phyloP scores from a whole-genome alignment of 1,140 invertebrate genomes.

The Cylas formicarius region DNA sequence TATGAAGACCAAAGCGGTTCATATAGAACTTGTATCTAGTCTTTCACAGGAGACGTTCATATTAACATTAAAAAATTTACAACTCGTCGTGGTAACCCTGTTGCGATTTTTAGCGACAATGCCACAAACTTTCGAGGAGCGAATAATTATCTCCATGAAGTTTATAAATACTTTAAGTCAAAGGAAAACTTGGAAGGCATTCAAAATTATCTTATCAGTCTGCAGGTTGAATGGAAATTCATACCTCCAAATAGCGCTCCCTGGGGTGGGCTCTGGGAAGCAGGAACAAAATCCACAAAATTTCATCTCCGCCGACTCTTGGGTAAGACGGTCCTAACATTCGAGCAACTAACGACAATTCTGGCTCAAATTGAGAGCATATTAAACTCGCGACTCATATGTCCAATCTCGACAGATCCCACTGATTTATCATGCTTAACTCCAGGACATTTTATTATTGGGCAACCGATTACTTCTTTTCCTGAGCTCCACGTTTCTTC shows the following conservation, averaged over 20 bases:
- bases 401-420: conserved; percentile 21
- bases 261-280: conserved; percentile 28
- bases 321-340: conserved; percentile 20
- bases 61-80: conserved; percentile 8
- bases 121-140: conserved; percentile 11
- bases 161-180: neutral
- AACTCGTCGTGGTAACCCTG: conserved; percentile 30
- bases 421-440: conserved; percentile 25
- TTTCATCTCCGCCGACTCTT: conserved; percentile 22
- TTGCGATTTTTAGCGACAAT: conserved; percentile 26
- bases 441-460: conserved; percentile 39
- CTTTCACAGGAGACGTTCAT: neutral
- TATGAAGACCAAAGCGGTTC: neutral
- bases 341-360: conserved; percentile 26
- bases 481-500: conserved; percentile 19
- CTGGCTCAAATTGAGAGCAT: conserved; percentile 22
- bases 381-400: conserved; percentile 29
- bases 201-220: conserved; percentile 8
- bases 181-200: neutral
- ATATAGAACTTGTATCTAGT: neutral
- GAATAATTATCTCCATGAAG: neutral
- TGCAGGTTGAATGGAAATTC: conserved; percentile 26
- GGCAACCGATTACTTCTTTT: conserved; percentile 21
- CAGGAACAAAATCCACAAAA: conserved; percentile 26
- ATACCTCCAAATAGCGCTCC: conserved; percentile 26